A percentile compares a stretch with the other conserved stretches of the same genome.
These are phyloP conservation scores for Calycopis cecrops DNA, from an alignment of 1,140 invertebrate genomes.

Conservation along the genomic window DNA sequence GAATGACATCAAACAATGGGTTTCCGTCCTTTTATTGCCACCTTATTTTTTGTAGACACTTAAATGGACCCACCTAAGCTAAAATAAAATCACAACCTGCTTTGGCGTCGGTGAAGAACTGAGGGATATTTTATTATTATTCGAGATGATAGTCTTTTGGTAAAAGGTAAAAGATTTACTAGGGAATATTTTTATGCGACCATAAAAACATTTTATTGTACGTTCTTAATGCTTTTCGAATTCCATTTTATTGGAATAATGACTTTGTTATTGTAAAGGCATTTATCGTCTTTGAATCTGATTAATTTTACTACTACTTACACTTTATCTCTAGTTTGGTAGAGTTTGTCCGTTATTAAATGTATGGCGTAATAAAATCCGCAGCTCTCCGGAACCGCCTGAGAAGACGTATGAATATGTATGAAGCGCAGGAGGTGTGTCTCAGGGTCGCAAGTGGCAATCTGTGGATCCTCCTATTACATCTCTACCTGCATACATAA, in stretches of 20 bases:
- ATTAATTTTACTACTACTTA: too few species aligned
- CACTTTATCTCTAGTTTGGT: too few species aligned
- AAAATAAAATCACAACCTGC: conserved; percentile 67
- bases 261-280: conserved; percentile 7
- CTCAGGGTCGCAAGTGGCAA: too few species aligned
- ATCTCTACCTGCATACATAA: too few species aligned
- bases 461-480: too few species aligned
- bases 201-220: neutral
- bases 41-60: conserved; percentile 65
- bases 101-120: conserved; percentile 28
- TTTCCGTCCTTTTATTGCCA: conserved; percentile 75
- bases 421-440: too few species aligned
- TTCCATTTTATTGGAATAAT: neutral
- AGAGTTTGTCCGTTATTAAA: too few species aligned
- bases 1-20: conserved; percentile 70
- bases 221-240: neutral
- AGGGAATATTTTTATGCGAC: conserved; percentile 6
- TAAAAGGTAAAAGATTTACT: conserved; percentile 1
- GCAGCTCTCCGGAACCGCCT: too few species aligned
- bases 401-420: too few species aligned
- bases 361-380: too few species aligned
- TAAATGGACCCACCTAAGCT: conserved; percentile 61
- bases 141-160: conserved; percentile 5
- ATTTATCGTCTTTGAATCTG: too few species aligned
- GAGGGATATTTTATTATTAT: conserved; percentile 13